Percentiles rank a stretch among this genome's conserved stretches.
These are phyloP conservation scores for Eueremaeus valkanovi DNA, from an alignment of 2,888 invertebrate genomes.

Conservation along the genomic window DNA sequence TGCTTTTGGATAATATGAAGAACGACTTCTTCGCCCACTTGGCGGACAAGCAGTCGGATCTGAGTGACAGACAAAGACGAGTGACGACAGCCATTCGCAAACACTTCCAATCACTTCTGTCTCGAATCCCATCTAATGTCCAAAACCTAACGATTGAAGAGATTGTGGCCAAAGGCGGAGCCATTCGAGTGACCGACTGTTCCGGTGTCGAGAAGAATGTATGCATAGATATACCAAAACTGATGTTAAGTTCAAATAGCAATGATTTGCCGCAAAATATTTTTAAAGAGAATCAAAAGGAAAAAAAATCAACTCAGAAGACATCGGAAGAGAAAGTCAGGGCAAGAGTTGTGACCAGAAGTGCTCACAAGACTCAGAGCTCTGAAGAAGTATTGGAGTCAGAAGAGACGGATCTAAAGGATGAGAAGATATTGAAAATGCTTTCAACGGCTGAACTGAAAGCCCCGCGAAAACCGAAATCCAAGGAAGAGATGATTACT, in stretches of 20 bases:
- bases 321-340: background rate
- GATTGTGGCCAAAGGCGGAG: background rate
- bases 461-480: background rate
- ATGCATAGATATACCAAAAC: background rate
- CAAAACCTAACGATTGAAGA: constrained; percentile 4
- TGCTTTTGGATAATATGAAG: background rate
- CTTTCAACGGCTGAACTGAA: background rate
- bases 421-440: background rate
- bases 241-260: background rate
- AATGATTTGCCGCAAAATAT: background rate
- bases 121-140: background rate
- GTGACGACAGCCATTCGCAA: background rate
- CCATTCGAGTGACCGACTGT: background rate
- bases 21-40: constrained; percentile 9
- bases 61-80: background rate
- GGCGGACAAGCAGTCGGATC: background rate
- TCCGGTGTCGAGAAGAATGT: background rate
- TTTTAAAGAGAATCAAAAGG: background rate
- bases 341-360: background rate
- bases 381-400: background rate
- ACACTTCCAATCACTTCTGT: background rate
- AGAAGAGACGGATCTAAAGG: background rate
- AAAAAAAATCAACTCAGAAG: background rate
- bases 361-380: background rate
- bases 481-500: background rate